Percentiles rank a stretch among this genome's conserved stretches.
These are phyloP conservation scores for Amphiura filiformis DNA, from an alignment of 35 echinoderm and acorn worm species.

Conservation along the genomic window DNA sequence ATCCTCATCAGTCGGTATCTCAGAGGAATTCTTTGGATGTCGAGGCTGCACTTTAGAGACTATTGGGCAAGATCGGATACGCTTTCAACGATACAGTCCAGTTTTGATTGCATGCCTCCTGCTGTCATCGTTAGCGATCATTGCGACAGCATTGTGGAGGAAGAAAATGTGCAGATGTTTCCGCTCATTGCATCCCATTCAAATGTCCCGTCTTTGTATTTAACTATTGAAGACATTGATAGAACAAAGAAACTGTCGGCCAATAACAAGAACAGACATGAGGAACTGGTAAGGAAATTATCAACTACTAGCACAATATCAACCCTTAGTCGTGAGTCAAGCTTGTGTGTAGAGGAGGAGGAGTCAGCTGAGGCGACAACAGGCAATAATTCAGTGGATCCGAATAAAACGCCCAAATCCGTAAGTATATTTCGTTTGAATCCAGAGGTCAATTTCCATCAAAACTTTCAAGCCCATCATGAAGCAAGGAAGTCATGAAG, in stretches of 20 bases:
- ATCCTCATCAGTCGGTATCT: not conserved
- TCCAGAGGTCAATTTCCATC: no score
- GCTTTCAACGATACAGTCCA: not conserved
- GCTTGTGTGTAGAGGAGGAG: not conserved
- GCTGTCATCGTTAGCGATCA: not conserved
- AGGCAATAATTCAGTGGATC: not conserved
- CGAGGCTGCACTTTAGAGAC: not conserved
- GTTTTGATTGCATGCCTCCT: not conserved
- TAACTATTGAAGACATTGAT: no score
- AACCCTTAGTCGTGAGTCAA: not conserved
- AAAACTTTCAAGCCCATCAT: no score
- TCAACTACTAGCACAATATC: not conserved
- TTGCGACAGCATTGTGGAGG: not conserved
- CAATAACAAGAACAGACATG: not conserved
- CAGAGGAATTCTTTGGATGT: not conserved
- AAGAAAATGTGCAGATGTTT: not conserved
- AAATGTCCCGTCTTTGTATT: no score
- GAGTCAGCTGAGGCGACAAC: not conserved
- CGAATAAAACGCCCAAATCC: not conserved
- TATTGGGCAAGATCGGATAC: slow-evolving; percentile 4
- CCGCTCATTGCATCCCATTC: no score
- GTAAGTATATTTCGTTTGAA: not conserved
- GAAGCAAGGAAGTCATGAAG: no score
- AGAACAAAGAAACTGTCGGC: no score
- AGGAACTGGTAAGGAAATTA: not conserved